Percentiles rank a stretch among this genome's conserved stretches.
Evolutionary conservation across 2,113 vertebrate species (phyloP).

Genomic region (Pogona vitticeps): DNA sequence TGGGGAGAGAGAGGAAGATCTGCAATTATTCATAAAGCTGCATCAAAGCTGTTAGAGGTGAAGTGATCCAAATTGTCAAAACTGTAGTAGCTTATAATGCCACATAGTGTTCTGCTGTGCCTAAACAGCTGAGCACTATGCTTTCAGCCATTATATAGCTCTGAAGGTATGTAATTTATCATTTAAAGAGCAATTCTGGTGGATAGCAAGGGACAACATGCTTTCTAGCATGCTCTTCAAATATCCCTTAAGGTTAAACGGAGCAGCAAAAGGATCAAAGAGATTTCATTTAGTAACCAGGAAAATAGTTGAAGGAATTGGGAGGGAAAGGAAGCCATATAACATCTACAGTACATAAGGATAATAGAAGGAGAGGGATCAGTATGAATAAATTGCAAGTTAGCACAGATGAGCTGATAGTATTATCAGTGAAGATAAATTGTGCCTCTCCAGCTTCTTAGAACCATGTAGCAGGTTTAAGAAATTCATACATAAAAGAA

Average conservation of each 20-base stretch:
- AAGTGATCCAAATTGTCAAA: slow-evolving; percentile 34
- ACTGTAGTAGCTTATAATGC: slow-evolving; percentile 43
- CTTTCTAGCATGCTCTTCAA: slow-evolving; percentile 48
- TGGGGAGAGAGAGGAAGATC: not conserved
- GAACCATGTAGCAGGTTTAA: slow-evolving; percentile 47
- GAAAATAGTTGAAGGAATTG: slow-evolving; percentile 25
- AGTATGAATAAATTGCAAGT: slow-evolving; percentile 49
- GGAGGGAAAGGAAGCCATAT: slow-evolving; percentile 26
- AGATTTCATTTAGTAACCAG: slow-evolving; percentile 12
- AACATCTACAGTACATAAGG: slow-evolving; percentile 31
- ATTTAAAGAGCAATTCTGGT: slow-evolving; percentile 55
- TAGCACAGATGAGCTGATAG: slow-evolving; percentile 51
- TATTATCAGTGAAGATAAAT: slow-evolving; percentile 50
- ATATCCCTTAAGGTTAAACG: slow-evolving; percentile 42
- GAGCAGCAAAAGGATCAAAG: slow-evolving; percentile 35
- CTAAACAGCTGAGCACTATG: slow-evolving; percentile 45
- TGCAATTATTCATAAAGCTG: slow-evolving; percentile 46
- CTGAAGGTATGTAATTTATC: slow-evolving; percentile 55
- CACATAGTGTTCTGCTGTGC: slow-evolving; percentile 42
- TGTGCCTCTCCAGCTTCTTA: slow-evolving; percentile 46
- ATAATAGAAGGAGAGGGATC: slow-evolving; percentile 11
- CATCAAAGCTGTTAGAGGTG: slow-evolving; percentile 35
- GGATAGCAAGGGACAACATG: slow-evolving; percentile 47
- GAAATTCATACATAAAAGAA: slow-evolving; percentile 60
- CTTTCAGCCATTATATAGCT: slow-evolving; percentile 50